These are phyloP conservation scores for Heteromurus nitidus DNA, from an alignment of 2,888 invertebrate genomes.

Conservation along the genomic window DNA sequence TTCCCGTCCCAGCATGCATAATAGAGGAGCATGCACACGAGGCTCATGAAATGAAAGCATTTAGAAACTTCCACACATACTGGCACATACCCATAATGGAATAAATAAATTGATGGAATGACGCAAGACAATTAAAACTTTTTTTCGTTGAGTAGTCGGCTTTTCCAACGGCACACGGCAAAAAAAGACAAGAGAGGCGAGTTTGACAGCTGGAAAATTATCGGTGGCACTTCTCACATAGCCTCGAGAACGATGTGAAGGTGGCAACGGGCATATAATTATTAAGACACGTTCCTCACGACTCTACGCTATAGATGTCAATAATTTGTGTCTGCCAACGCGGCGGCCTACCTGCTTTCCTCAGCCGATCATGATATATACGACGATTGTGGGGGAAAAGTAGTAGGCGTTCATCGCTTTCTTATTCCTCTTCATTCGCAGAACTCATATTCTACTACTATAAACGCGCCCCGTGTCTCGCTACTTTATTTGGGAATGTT, in stretches of 20 bases:
- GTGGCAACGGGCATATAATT: constrained; percentile 53
- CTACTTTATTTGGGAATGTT: too few species aligned
- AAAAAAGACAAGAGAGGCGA: constrained; percentile 35
- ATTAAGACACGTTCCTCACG: constrained; percentile 62
- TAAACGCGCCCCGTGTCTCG: too few species aligned
- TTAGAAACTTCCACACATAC: background rate
- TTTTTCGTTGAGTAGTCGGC: constrained; percentile 22
- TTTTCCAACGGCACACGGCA: background rate
- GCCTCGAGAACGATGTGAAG: constrained; percentile 18
- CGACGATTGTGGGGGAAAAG: too few species aligned
- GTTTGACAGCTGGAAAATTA: constrained; percentile 65
- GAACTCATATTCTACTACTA: too few species aligned
- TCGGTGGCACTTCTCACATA: constrained; percentile 57
- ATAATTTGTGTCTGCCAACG: constrained; percentile 41
- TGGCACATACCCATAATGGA: background rate
- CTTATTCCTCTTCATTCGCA: too few species aligned
- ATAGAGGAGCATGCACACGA: background rate
- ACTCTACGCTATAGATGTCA: constrained; percentile 29
- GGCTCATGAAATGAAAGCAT: background rate
- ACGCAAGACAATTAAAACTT: constrained; percentile 56
- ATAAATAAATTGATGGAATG: constrained; percentile 32
- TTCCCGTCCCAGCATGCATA: background rate
- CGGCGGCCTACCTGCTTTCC: constrained; percentile 13
- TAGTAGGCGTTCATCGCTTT: too few species aligned
- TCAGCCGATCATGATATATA: constrained; percentile 3